Evolutionary conservation across 2,797 vertebrate genomes (phyloP).

Genomic region (Sparidentex hasta): DNA sequence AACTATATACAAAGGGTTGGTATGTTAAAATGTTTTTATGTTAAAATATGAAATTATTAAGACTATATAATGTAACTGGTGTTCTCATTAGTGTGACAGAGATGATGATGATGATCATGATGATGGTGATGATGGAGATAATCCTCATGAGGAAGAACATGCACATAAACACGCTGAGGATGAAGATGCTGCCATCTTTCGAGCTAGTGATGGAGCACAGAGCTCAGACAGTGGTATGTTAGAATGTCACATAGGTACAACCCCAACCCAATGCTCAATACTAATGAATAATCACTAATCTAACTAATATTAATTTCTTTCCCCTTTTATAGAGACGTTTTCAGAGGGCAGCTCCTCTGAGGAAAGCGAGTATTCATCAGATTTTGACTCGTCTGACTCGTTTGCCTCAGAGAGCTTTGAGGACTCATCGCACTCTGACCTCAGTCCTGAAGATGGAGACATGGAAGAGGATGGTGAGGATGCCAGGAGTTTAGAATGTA

Average conservation of each 20-base stretch:
- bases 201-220: slow-evolving; percentile 79
- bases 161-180: slow-evolving; percentile 69
- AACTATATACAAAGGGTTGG: neutral
- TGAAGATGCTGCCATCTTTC: slow-evolving; percentile 64
- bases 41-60: neutral
- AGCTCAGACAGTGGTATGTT: slow-evolving; percentile 85
- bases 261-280: too few species aligned
- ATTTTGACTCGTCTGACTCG: slow-evolving; percentile 70
- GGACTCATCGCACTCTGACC: slow-evolving; percentile 80
- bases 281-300: neutral
- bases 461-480: slow-evolving; percentile 49
- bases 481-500: slow-evolving; percentile 64
- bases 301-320: slow-evolving; percentile 1
- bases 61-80: neutral
- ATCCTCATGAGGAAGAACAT: slow-evolving; percentile 32
- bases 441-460: slow-evolving; percentile 86
- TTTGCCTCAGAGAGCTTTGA: slow-evolving; percentile 69
- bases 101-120: slow-evolving; percentile 15
- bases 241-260: neutral
- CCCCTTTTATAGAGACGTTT: slow-evolving; percentile 75
- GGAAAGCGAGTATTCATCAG: slow-evolving; percentile 87
- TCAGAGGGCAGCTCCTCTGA: slow-evolving; percentile 86
- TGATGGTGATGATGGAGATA: slow-evolving; percentile 7
- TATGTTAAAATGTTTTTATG: neutral
- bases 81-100: slow-evolving; percentile 62